Conservation (phyloP, 2,888 invertebrate species). For the Drosophila meridiana region DNA sequence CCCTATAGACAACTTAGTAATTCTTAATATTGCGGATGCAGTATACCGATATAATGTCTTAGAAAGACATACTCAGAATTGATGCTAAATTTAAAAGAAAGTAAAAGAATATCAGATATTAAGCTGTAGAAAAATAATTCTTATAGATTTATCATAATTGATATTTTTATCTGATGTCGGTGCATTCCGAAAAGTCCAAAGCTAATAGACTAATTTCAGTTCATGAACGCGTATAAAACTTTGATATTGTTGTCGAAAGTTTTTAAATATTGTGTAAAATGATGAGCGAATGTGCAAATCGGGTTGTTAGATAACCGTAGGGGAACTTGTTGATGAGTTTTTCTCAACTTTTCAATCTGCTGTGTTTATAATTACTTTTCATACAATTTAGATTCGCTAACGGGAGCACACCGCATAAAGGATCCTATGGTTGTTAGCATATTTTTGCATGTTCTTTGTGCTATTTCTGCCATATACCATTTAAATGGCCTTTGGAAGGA, state of each 20-base stretch:
- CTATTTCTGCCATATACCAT: background rate
- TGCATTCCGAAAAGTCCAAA: background rate
- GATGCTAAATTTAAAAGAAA: too few relatives aligned
- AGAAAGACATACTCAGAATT: too few relatives aligned
- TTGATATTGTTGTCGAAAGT: background rate
- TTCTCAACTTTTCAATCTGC: background rate
- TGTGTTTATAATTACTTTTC: background rate
- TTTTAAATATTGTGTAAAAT: background rate
- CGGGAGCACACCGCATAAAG: background rate
- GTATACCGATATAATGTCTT: too few relatives aligned
- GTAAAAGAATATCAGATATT: too few relatives aligned
- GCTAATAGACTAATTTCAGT: background rate
- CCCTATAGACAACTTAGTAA: too few relatives aligned
- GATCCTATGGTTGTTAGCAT: background rate
- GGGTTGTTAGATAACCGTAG: background rate
- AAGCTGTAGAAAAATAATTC: background rate
- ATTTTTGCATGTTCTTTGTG: background rate
- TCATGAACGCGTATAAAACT: background rate
- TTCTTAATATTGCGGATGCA: too few relatives aligned
- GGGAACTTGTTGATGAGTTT: constrained; percentile 4
- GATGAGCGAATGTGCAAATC: background rate
- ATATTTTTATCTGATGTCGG: background rate
- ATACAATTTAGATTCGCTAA: background rate
- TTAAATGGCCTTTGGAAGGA: background rate
- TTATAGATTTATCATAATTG: background rate